Evolutionary conservation across 2,888 invertebrate genomes (phyloP).

Genomic region (Melieria crassipennis): DNA sequence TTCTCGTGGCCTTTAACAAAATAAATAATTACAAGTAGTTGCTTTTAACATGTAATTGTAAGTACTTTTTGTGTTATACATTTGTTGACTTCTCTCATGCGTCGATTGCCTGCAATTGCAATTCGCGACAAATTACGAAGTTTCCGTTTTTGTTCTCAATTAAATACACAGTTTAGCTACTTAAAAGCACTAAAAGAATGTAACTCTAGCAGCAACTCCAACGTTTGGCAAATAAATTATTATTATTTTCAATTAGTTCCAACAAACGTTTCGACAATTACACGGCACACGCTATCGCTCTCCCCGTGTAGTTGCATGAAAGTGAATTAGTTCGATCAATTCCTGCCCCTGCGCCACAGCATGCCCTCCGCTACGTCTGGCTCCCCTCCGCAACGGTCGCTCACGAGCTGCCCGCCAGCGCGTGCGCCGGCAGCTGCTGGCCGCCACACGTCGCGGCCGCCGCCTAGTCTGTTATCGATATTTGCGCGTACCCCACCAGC

Average conservation of each 20-base stretch:
- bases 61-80: constrained; percentile 30
- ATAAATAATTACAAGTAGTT: constrained; percentile 23
- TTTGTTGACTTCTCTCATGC: not conserved
- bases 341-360: no score
- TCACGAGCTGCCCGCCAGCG: not conserved
- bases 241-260: no score
- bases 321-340: no score
- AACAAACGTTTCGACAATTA: not conserved
- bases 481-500: constrained; percentile 96
- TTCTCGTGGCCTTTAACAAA: constrained; percentile 9
- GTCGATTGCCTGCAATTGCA: no score
- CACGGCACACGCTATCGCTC: not conserved
- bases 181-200: no score
- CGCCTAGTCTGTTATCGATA: constrained; percentile 87
- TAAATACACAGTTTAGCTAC: no score
- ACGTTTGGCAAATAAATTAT: constrained; percentile 2
- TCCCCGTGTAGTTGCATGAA: no score
- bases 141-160: no score
- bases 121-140: no score
- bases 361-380: not conserved
- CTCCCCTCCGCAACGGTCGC: not conserved
- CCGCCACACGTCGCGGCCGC: not conserved
- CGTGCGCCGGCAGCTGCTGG: not conserved
- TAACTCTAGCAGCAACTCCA: constrained; percentile 1
- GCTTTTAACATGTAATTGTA: constrained; percentile 31